Evolutionary conservation across 2,888 invertebrate genomes (phyloP), one percentile per base, ranked within the genome.

Genomic region (Drosophila ustulata): DNA sequence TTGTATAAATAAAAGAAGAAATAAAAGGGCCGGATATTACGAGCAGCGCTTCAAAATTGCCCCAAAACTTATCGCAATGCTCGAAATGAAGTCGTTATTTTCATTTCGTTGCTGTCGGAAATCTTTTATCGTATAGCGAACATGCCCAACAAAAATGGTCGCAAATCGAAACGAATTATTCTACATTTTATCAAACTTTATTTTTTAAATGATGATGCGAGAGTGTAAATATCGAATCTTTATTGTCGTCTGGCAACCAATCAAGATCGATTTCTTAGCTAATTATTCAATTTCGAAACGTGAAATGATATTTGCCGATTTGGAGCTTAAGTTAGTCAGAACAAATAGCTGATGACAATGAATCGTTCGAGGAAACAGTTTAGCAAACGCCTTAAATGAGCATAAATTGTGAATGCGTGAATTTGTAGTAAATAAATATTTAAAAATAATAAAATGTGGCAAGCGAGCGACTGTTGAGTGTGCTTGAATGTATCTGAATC

Each of bases 11-110:
- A 65, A 49, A 9, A 30, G 30, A 30, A 32, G 3, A 57, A 37
- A 73, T 45, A 66, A 50, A 37, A 61, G 55, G 50, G 37, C 75
- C 75, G 75, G 75, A 75, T 75, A 66, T 74, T 52, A 53, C 55
- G 59, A 63, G 47, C 25, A 57, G 28, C 13, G 55, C 66, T 70
- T 56, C 8, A 26, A 63, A 59, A 66, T 66, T 56, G 46, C 49
- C 56, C 39, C n/a, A 51, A 57, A 62, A 55, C 53, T 70, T 70
- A 70, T 70, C 52, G 52, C 52, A 32, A 23, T 56, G n/a, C 51
- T 41, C 28, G n/a, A 57, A 63, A 34, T 45, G 26, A 28, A 50
- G 64, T 50, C 45, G 45, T 13, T 32, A 45, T 46, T 45, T 26
- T 37, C 1, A 25, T 37, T 28, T 49, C 13, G 7, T 13, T 52